Conservation (phyloP, 1,140 invertebrate genomes). For the Bombus picipes region DNA sequence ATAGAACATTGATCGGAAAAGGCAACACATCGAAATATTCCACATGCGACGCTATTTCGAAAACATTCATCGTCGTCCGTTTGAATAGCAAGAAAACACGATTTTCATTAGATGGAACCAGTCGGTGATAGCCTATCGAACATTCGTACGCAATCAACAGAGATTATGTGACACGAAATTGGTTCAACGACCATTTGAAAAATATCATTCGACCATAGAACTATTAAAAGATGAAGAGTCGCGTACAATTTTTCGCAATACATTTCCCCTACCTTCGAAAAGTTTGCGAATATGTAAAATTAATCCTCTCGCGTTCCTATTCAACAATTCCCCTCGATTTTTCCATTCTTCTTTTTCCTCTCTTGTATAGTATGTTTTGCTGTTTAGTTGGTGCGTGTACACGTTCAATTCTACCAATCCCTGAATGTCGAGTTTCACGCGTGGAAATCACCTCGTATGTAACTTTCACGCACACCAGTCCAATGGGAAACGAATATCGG, state of each 20-base stretch:
- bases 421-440: background rate
- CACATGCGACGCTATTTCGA: background rate
- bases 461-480: too few relatives aligned
- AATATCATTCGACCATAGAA: background rate
- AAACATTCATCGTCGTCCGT: background rate
- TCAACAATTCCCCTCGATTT: slow-evolving; percentile 8
- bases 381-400: background rate
- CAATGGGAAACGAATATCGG: slow-evolving; percentile 10
- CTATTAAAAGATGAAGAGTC: slow-evolving; percentile 22
- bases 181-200: slow-evolving; percentile 4
- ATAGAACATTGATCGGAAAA: background rate
- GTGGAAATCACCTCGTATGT: slow-evolving; percentile 18
- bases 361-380: background rate
- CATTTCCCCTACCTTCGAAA: background rate
- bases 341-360: background rate
- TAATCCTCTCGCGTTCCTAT: slow-evolving; percentile 16
- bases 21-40: too few relatives aligned
- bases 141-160: slow-evolving; percentile 15
- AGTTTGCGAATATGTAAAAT: slow-evolving; percentile 17
- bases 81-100: too few relatives aligned
- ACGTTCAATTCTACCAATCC: background rate
- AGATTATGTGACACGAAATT: slow-evolving; percentile 20
- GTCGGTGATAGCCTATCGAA: background rate
- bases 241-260: background rate
- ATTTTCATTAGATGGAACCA: background rate